Conservation (phyloP, 2,888 invertebrate species). For the Drosophila tanythrix region DNA sequence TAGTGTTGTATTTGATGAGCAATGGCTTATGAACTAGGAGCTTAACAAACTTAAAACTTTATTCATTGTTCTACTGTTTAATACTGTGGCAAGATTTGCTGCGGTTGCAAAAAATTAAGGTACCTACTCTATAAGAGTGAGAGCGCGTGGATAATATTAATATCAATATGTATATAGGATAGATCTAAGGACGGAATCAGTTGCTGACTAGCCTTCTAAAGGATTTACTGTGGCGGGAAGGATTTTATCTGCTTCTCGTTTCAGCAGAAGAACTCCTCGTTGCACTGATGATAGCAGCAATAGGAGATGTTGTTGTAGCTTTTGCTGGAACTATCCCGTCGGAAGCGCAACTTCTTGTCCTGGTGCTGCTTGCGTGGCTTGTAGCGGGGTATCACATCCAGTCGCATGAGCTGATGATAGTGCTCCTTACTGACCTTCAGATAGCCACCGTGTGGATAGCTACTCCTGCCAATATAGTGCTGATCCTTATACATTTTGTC, state of each 20-base stretch:
- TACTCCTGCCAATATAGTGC: constrained; percentile 77
- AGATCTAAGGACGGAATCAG: constrained; percentile 60
- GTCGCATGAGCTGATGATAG: constrained; percentile 71
- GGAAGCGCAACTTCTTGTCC: constrained; percentile 73
- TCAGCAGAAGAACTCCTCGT: constrained; percentile 83
- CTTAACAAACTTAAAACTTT: constrained; percentile 23
- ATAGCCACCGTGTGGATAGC: constrained; percentile 82
- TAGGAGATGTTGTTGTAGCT: constrained; percentile 77
- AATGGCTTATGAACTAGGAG: constrained; percentile 4
- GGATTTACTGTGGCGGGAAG: background rate
- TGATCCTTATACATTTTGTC: constrained; percentile 66
- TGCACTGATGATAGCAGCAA: constrained; percentile 80
- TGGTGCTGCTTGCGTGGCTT: constrained; percentile 75
- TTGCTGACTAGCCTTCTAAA: constrained; percentile 52
- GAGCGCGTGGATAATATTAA: constrained; percentile 57
- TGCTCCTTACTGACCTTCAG: constrained; percentile 79
- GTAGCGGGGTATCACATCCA: constrained; percentile 80
- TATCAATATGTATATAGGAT: constrained; percentile 10
- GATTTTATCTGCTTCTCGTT: background rate
- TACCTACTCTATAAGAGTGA: constrained; percentile 77
- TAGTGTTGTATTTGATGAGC: background rate
- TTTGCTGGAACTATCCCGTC: constrained; percentile 71
- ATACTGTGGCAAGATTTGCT: constrained; percentile 61
- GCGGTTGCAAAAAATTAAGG: constrained; percentile 55
- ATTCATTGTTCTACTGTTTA: constrained; percentile 47